phyloP scores from a whole-genome alignment of 1,140 invertebrate genomes.

The Drosophila ercepeae region DNA sequence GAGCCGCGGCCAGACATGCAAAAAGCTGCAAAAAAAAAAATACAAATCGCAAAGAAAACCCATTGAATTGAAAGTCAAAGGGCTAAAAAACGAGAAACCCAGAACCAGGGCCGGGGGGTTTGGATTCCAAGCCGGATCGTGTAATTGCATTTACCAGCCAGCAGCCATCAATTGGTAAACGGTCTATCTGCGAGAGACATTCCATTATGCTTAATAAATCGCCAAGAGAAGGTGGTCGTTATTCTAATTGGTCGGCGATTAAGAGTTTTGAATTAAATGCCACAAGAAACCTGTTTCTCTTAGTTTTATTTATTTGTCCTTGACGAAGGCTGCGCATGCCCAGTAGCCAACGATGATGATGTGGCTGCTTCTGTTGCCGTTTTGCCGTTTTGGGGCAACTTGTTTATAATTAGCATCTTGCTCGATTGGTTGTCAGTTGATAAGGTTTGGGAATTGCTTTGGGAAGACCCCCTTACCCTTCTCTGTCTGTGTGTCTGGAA shows the following conservation, averaged over 20 bases:
- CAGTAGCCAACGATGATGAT: conserved; percentile 59
- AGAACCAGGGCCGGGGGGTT: neutral
- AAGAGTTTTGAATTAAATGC: conserved; percentile 69
- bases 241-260: conserved; percentile 76
- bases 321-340: conserved; percentile 61
- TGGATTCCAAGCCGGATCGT: conserved; percentile 24
- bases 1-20: conserved; percentile 63
- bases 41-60: conserved; percentile 19
- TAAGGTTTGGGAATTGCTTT: conserved; percentile 40
- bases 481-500: conserved; percentile 14
- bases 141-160: conserved; percentile 63
- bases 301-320: conserved; percentile 16
- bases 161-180: conserved; percentile 60
- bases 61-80: conserved; percentile 44
- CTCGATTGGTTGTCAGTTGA: conserved; percentile 66
- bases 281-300: conserved; percentile 28
- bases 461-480: too few species aligned
- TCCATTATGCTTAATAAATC: conserved; percentile 75
- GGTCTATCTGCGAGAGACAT: conserved; percentile 46
- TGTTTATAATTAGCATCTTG: conserved; percentile 81
- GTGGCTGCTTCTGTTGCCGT: conserved; percentile 29
- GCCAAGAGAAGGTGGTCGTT: conserved; percentile 67
- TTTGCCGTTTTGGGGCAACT: conserved; percentile 45
- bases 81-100: conserved; percentile 19
- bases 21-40: conserved; percentile 37